Evolutionary conservation across 2,888 invertebrate species (phyloP).

Genomic region (Drosophila paranaensis): DNA sequence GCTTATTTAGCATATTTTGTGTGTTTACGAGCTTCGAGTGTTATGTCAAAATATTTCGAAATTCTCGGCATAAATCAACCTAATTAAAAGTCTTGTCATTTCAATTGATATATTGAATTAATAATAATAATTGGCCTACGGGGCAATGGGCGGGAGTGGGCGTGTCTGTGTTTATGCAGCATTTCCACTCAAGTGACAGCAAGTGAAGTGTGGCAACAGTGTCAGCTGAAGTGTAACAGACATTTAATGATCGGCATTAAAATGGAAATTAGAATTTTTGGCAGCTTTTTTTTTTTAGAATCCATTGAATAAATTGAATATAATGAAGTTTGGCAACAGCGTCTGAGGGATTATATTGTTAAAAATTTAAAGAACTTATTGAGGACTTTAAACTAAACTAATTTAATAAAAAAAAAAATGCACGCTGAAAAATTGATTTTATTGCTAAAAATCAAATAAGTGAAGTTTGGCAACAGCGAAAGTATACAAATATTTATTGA

Average conservation of each 20-base stretch:
- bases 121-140: conserved; percentile 2
- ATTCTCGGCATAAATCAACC: conserved; percentile 47
- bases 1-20: conserved; percentile 31
- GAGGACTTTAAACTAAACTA: background rate
- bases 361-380: too few relatives aligned
- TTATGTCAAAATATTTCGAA: conserved; percentile 25
- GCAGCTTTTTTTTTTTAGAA: background rate
- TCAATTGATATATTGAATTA: conserved; percentile 26
- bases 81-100: conserved; percentile 55
- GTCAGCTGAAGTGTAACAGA: background rate
- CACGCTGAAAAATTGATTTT: background rate
- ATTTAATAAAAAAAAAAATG: background rate
- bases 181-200: conserved; percentile 15
- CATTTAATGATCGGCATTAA: background rate
- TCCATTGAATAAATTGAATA: too few relatives aligned
- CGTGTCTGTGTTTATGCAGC: conserved; percentile 6
- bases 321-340: too few relatives aligned
- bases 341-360: too few relatives aligned
- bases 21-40: conserved; percentile 37
- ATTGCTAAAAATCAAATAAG: background rate
- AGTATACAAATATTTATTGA: background rate
- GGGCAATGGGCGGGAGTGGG: background rate
- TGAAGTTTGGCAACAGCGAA: conserved; percentile 11
- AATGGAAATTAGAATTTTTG: background rate
- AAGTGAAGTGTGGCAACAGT: conserved; percentile 12